Evolutionary conservation across 2,888 invertebrate genomes (phyloP), one percentile per base, ranked within the genome.

Genomic region (Sesia apiformis): DNA sequence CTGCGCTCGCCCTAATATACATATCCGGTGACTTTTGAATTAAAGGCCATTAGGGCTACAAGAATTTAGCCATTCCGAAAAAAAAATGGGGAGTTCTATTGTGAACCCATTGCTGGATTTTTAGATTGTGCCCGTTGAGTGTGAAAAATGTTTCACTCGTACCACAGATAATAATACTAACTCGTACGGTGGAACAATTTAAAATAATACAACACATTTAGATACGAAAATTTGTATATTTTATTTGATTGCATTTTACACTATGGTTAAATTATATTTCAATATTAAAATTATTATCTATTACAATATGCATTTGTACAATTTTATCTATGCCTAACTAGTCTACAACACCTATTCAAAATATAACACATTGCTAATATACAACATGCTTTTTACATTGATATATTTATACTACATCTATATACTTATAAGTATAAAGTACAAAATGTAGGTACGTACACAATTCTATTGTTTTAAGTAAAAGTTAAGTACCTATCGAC

Each of bases 221-320:
- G 74, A 78, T 83, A 88, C 74, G 82, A 89, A 89, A 88, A 81
- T 81, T 85, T 88, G 86, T 88, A 87, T 89, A 88, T 84, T 86
- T 86, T 82, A 86, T 76, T 86, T 84, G 81, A 85, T 87, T 82
- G 87, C 84, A 84, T 88, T 88, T 89, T 88, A 88, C 83, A 88
- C 81, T 84, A 83, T 81, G 85, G 87, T 85, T 87, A 85, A 86
- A 80, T 87, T 84, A 84, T 77, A 81, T 72, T 80, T 83, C 70
- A 80, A 74, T 82, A 78, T 72, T 79, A 83, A 86, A 84, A 81
- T 84, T 85, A 84, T 78, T 81, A 78, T 72, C 72, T 55, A 57
- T 74, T 74, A 80, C 79, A 58, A 84, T 83, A 87, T 84, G 86
- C 84, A 78, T 87, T 86, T 89, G 88, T 89, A 89, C 88, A 89